Evolutionary conservation across 1,140 invertebrate species (phyloP).

Genomic region (Pentalonia nigronervosa): DNA sequence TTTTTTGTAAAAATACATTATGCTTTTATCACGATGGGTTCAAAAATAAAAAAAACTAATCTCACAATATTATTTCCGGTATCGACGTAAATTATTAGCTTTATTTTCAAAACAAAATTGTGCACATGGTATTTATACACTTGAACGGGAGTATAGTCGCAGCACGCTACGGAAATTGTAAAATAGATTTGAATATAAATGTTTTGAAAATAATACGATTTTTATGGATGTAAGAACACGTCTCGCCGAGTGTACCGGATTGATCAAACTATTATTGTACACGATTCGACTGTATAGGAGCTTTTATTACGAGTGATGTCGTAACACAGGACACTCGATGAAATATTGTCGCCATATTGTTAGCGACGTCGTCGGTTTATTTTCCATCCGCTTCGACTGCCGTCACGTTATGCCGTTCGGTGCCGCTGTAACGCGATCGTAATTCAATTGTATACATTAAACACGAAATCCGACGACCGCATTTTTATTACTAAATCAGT

Average conservation of each 20-base stretch:
- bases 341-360: neutral
- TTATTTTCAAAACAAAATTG: neutral
- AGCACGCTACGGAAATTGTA: neutral
- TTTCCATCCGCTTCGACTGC: neutral
- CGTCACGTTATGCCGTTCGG: neutral
- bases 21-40: neutral
- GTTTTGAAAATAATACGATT: slow-evolving; percentile 8
- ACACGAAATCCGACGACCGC: neutral
- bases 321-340: slow-evolving; percentile 4
- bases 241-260: neutral
- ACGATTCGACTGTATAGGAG: neutral
- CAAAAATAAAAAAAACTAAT: neutral
- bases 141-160: neutral
- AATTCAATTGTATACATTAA: neutral
- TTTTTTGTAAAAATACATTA: neutral
- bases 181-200: neutral
- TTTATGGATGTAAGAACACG: slow-evolving; percentile 12
- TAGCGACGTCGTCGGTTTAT: neutral
- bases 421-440: neutral
- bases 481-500: neutral
- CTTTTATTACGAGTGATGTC: neutral
- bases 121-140: neutral
- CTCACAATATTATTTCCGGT: too few species aligned
- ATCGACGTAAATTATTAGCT: neutral
- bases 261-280: slow-evolving; percentile 1